Evolutionary conservation across 2,797 vertebrate species (phyloP), one percentile per base, ranked within the genome.

Genomic region (Distichodus sexfasciatus): DNA sequence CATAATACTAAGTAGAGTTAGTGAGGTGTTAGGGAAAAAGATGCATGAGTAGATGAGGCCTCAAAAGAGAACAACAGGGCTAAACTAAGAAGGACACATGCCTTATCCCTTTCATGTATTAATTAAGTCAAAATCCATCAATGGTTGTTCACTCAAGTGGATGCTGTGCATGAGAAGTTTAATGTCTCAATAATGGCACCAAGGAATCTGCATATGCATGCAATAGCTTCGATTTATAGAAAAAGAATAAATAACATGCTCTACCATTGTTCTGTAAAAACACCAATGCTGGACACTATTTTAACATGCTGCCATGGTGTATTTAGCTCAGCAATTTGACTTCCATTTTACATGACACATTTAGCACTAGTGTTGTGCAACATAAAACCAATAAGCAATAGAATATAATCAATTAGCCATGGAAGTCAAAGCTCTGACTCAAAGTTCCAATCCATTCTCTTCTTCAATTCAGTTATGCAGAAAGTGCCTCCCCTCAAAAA

Each of bases 361-460:
- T 77, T 71, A 58, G 35, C 35, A 35, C 77, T 85, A 81, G 83
- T 83, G 74, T 76, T 71, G 50, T 54, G 62, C 60, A 79, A 59
- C 63, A 46, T 75, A 55, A 73, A 76, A 74, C 76, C 76, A 76
- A 76, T 87, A 81, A 78, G 63, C 69, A 12, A 81, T 76, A 63
- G 83, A 87, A 79, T 75, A 70, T 84, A 83, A 87, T 84, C 80
- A 85, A 83, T 81, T 82, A 83, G 61, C 68, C 55, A 33, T 76
- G 72, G 65, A 75, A 75, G 70, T 58, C 54, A 64, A 71, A 69
- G 62, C 54, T 79, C 64, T 55, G 41, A 63, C 44, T 67, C 41
- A 15, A 29, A 75, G 51, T 74, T 24, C 11, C 51, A 44, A 73
- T 71, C 69, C 64, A 53, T 53, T 66, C 73, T 35, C 55, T 62